Conservation (phyloP, 2,888 invertebrate genomes). For the Thumatha senex region DNA sequence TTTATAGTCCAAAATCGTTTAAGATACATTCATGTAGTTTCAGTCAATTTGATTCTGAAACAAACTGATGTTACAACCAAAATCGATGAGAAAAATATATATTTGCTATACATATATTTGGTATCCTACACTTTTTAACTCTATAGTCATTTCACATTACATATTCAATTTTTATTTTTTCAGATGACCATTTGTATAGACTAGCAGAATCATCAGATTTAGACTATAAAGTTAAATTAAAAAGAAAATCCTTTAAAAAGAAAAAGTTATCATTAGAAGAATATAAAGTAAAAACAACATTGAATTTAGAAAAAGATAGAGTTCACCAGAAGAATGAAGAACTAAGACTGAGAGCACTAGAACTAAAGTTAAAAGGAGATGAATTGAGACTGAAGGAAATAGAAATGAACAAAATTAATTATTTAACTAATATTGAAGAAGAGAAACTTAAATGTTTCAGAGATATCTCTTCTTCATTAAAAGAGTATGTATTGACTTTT, state of each 20-base stretch:
- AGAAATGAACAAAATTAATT: conserved; percentile 55
- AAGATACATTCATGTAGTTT: no score
- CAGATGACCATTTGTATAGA: conserved; percentile 22
- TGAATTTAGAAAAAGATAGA: conserved; percentile 46
- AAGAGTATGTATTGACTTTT: conserved; percentile 40
- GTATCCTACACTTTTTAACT: no score
- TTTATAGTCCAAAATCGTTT: no score
- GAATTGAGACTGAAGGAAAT: conserved; percentile 50
- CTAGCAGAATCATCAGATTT: conserved; percentile 29
- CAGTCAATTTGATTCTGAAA: neutral
- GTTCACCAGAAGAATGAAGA: conserved; percentile 49
- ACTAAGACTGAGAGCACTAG: conserved; percentile 48
- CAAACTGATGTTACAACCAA: no score
- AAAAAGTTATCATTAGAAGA: conserved; percentile 40
- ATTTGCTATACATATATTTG: no score
- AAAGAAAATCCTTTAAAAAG: conserved; percentile 29
- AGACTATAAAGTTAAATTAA: conserved; percentile 25
- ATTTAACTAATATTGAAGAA: conserved; percentile 50
- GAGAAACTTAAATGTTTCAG: conserved; percentile 53
- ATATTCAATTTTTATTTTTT: neutral
- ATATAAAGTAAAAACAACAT: conserved; percentile 40
- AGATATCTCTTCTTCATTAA: conserved; percentile 48
- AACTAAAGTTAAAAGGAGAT: conserved; percentile 51
- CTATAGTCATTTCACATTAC: no score
- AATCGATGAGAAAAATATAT: no score